These are phyloP conservation scores for Sarcophaga rosellei DNA, from an alignment of 2,888 invertebrate genomes.

Conservation along the genomic window DNA sequence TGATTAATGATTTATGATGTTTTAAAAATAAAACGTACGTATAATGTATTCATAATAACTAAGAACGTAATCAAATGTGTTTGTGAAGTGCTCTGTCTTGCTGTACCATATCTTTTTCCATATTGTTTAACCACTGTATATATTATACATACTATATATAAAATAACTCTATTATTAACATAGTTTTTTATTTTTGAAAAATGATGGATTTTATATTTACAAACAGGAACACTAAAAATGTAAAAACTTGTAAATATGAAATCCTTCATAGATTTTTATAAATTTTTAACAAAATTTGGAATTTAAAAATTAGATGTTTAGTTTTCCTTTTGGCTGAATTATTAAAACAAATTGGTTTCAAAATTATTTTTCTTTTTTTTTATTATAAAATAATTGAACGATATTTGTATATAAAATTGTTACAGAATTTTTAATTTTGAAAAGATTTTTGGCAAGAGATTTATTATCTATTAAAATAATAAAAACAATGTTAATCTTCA, in stretches of 20 bases:
- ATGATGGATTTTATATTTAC: conserved; percentile 25
- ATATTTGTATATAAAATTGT: conserved; percentile 32
- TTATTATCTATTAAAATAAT: too few species aligned
- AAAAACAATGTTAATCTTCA: too few species aligned
- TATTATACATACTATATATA: not conserved
- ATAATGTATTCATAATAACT: conserved; percentile 9
- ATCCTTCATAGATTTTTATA: conserved; percentile 3
- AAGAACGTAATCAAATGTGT: conserved; percentile 66
- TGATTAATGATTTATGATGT: too few species aligned
- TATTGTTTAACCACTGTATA: conserved; percentile 47
- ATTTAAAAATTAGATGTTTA: not conserved
- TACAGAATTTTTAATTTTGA: too few species aligned
- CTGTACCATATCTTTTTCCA: conserved; percentile 67
- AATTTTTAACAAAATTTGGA: not conserved
- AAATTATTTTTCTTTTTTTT: conserved; percentile 8
- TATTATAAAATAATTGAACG: conserved; percentile 5
- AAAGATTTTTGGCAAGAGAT: too few species aligned
- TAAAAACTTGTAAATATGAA: not conserved
- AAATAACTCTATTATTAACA: conserved; percentile 24
- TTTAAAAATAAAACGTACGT: too few species aligned
- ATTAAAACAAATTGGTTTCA: conserved; percentile 3
- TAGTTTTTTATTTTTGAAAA: not conserved
- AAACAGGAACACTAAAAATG: not conserved
- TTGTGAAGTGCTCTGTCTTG: conserved; percentile 68
- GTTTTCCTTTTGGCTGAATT: not conserved